Evolutionary conservation across 64 coral and sea anemone species (phyloP).

Genomic region (Platygyra sinensis): DNA sequence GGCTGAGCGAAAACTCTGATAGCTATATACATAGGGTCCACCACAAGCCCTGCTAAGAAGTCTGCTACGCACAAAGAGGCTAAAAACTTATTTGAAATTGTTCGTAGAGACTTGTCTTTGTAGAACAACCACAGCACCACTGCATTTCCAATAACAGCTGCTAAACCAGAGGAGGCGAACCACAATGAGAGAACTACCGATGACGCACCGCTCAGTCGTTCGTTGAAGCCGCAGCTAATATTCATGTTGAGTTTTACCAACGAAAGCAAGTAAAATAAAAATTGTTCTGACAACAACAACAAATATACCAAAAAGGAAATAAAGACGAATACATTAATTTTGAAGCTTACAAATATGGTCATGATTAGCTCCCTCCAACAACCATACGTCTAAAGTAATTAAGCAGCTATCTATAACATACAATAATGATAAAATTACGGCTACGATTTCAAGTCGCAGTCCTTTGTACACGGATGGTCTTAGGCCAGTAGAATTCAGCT

Average conservation of each 20-base stretch:
- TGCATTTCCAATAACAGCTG: constrained; percentile 18
- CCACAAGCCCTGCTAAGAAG: background rate
- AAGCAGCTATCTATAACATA: too few species aligned
- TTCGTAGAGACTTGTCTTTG: background rate
- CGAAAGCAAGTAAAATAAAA: background rate
- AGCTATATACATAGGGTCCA: background rate
- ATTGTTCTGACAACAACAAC: background rate
- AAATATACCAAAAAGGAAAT: too few species aligned
- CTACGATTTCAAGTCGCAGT: too few species aligned
- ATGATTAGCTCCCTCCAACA: too few species aligned
- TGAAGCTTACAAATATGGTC: too few species aligned
- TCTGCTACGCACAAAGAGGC: background rate
- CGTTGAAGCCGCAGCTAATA: background rate
- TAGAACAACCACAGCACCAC: background rate
- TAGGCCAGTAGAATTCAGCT: too few species aligned
- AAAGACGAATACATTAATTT: too few species aligned
- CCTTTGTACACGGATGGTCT: too few species aligned
- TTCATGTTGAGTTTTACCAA: background rate
- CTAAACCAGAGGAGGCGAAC: background rate
- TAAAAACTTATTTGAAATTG: background rate
- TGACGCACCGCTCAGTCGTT: background rate
- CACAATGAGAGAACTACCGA: background rate
- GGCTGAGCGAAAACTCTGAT: background rate
- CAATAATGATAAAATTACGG: too few species aligned
- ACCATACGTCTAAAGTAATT: too few species aligned